Percentiles rank a stretch among this genome's conserved stretches.
Evolutionary conservation across 2,113 vertebrate species (phyloP).

Genomic region (Pluvialis apricaria): DNA sequence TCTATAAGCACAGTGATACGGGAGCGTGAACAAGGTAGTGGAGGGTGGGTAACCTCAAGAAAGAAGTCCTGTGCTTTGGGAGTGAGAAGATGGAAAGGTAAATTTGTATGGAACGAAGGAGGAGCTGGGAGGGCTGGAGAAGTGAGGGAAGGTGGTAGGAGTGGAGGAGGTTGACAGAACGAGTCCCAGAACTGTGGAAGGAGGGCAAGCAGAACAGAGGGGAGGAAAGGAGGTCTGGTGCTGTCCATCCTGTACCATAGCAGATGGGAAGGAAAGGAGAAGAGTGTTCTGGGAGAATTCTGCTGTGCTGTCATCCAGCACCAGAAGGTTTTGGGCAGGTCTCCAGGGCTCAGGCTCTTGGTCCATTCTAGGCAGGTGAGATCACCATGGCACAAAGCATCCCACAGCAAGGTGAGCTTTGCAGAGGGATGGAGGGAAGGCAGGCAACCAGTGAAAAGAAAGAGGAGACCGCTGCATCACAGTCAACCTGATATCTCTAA

Average conservation of each 20-base stretch:
- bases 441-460: not conserved
- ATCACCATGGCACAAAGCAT: not conserved
- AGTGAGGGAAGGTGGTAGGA: not conserved
- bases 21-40: not conserved
- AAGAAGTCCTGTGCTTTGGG: not conserved
- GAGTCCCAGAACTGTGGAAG: not conserved
- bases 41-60: not conserved
- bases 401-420: not conserved
- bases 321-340: not conserved
- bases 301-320: not conserved
- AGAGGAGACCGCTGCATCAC: not conserved
- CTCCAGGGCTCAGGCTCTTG: not conserved
- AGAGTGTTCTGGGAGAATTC: not conserved
- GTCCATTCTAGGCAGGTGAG: not conserved
- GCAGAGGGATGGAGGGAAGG: not conserved
- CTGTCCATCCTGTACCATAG: not conserved
- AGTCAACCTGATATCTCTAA: not conserved
- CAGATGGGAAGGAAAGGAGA: not conserved
- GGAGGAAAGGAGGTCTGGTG: not conserved
- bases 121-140: not conserved
- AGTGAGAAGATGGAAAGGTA: not conserved
- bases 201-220: not conserved
- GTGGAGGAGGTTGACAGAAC: not conserved
- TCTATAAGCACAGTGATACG: not conserved
- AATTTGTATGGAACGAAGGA: not conserved